These are phyloP conservation scores for Leptinotarsa rubiginosa DNA, from an alignment of 2,888 invertebrate genomes.

Conservation along the genomic window DNA sequence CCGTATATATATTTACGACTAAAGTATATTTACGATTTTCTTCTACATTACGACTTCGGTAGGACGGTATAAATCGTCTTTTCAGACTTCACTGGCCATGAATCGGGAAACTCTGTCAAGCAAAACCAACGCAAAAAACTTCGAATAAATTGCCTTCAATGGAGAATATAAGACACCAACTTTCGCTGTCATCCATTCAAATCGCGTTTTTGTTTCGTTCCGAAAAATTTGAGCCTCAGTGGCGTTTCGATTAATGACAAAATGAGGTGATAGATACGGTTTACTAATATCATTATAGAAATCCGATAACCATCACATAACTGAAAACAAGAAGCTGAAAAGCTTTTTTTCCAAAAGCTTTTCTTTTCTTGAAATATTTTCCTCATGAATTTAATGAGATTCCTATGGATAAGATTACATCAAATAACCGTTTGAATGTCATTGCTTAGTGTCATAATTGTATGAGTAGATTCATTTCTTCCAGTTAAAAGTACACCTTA, in stretches of 20 bases:
- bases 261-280: background rate
- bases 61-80: constrained; percentile 51
- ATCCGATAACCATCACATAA: no score
- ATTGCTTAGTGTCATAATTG: no score
- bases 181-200: constrained; percentile 23
- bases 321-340: no score
- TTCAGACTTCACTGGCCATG: constrained; percentile 48
- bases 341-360: no score
- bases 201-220: constrained; percentile 13
- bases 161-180: constrained; percentile 32
- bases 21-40: constrained; percentile 29
- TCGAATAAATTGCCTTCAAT: constrained; percentile 45
- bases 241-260: background rate
- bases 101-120: constrained; percentile 50
- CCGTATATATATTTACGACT: no score
- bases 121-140: constrained; percentile 44
- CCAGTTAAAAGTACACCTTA: no score
- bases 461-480: no score
- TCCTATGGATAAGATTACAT: no score
- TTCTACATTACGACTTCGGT: constrained; percentile 48
- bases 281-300: no score
- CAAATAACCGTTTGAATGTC: no score
- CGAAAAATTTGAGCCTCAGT: background rate
- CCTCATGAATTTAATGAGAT: no score
- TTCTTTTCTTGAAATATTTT: no score